Conservation (phyloP, 2,888 invertebrate genomes). For the Acrobasis consociella region DNA sequence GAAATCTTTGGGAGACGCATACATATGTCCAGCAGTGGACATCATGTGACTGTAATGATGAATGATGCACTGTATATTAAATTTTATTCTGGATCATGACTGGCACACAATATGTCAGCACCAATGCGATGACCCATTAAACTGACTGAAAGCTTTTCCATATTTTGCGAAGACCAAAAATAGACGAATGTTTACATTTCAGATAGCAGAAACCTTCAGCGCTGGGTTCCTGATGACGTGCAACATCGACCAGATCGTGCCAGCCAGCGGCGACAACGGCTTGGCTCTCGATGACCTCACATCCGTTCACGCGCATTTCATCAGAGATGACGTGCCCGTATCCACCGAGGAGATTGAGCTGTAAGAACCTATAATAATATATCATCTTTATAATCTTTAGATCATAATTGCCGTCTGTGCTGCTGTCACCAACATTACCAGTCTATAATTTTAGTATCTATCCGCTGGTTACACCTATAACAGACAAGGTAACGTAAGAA, state of each 20-base stretch:
- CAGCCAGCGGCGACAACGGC: constrained; percentile 58
- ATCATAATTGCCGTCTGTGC: neutral
- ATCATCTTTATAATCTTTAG: too few species aligned
- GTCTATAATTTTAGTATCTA: neutral
- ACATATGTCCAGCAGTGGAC: too few species aligned
- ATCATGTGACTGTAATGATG: too few species aligned
- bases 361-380: constrained; percentile 57
- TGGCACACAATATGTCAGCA: too few species aligned
- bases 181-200: constrained; percentile 13
- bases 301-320: constrained; percentile 83
- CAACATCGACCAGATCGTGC: constrained; percentile 81
- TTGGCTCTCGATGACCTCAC: constrained; percentile 62
- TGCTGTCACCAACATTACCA: neutral
- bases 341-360: constrained; percentile 71
- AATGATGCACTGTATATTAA: too few species aligned
- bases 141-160: too few species aligned
- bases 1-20: too few species aligned
- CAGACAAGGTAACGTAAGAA: neutral
- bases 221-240: constrained; percentile 78
- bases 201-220: constrained; percentile 81
- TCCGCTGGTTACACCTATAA: too few species aligned
- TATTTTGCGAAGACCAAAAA: too few species aligned
- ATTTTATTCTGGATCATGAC: too few species aligned
- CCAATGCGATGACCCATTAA: too few species aligned
- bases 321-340: constrained; percentile 77